These are phyloP conservation scores for Eidolon helvum DNA, from an alignment of 2,113 vertebrate genomes.

Conservation along the genomic window DNA sequence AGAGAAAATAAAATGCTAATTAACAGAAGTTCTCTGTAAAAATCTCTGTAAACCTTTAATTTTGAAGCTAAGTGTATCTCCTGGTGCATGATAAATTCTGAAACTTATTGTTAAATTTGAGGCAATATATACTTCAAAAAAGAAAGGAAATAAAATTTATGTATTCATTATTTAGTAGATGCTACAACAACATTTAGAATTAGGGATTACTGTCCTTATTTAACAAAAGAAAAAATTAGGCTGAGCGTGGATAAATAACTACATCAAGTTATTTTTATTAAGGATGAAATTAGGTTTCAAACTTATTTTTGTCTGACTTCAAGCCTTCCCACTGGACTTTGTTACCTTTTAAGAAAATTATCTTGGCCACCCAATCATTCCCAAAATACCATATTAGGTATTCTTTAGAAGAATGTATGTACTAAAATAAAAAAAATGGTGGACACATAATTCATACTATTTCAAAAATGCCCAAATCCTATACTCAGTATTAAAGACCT, in stretches of 20 bases:
- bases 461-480: neutral
- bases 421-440: neutral
- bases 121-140: neutral
- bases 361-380: neutral
- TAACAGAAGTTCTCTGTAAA: neutral
- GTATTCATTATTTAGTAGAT: neutral
- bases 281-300: neutral
- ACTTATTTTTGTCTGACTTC: neutral
- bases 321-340: neutral
- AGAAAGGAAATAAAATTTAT: neutral
- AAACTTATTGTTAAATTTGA: neutral
- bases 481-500: neutral
- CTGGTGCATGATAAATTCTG: neutral
- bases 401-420: neutral
- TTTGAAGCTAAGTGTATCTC: neutral
- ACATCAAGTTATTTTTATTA: slow-evolving; percentile 18
- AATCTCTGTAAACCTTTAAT: neutral
- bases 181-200: neutral
- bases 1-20: neutral
- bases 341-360: neutral
- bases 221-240: neutral
- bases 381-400: neutral
- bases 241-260: neutral
- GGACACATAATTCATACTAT: neutral
- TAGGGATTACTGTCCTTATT: neutral